Evolutionary conservation across 1,140 invertebrate genomes (phyloP).

Genomic region (Heliconius himera): DNA sequence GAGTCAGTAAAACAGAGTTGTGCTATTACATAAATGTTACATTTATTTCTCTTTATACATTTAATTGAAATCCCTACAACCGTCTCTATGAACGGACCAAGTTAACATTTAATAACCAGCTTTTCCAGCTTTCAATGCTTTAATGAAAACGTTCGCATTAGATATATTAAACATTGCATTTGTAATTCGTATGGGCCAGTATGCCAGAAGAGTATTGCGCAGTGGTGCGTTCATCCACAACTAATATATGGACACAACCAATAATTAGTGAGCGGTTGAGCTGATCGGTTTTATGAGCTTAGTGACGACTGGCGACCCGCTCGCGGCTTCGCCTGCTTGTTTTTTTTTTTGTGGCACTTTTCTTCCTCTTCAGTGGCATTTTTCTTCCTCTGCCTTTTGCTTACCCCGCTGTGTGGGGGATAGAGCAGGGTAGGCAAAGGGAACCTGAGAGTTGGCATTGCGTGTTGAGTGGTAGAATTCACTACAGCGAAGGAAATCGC

Average conservation of each 20-base stretch:
- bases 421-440: too few species aligned
- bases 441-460: too few species aligned
- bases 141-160: constrained; percentile 1
- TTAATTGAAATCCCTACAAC: neutral
- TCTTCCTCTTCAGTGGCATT: too few species aligned
- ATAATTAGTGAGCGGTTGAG: constrained; percentile 28
- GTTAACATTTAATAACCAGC: constrained; percentile 8
- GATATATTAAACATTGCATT: constrained; percentile 15
- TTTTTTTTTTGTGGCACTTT: too few species aligned
- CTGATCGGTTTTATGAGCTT: constrained; percentile 32
- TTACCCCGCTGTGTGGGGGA: too few species aligned
- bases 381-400: too few species aligned
- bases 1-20: too few species aligned
- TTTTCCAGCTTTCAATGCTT: neutral
- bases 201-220: constrained; percentile 17
- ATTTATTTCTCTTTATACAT: neutral
- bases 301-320: neutral
- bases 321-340: too few species aligned
- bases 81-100: neutral
- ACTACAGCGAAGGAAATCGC: too few species aligned
- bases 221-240: constrained; percentile 22
- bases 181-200: constrained; percentile 19
- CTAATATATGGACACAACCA: constrained; percentile 30
- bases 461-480: too few species aligned
- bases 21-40: too few species aligned